Conservation (phyloP, 2,797 vertebrate genomes). For the Avahi laniger region DNA sequence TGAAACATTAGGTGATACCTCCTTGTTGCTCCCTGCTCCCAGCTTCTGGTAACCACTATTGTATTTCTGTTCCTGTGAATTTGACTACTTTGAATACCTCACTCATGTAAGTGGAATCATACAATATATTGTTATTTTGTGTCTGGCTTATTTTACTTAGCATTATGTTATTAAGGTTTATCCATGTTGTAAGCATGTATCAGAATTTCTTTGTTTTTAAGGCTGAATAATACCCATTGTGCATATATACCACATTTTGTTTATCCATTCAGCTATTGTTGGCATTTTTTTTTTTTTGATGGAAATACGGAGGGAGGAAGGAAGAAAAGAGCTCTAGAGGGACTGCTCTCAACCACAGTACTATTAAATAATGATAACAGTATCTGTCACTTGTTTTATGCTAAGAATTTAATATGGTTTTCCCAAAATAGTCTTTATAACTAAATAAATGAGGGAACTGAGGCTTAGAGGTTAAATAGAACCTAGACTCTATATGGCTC, state of each 20-base stretch:
- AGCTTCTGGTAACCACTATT: not conserved
- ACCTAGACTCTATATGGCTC: not conserved
- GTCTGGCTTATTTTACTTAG: not conserved
- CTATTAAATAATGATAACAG: not conserved
- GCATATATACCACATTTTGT: not conserved
- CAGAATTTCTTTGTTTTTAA: slow-evolving; percentile 3
- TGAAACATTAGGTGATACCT: not conserved
- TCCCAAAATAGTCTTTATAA: not conserved
- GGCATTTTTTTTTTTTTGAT: not conserved
- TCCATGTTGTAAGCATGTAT: not conserved
- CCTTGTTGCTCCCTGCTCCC: not conserved
- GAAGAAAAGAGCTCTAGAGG: not conserved
- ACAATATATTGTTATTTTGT: not conserved
- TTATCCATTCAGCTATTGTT: not conserved
- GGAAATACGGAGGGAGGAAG: not conserved
- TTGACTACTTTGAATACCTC: not conserved
- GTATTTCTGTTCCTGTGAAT: not conserved
- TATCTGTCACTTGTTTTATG: not conserved
- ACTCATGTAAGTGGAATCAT: not conserved
- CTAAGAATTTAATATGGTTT: not conserved
- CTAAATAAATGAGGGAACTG: not conserved
- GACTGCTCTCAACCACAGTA: not conserved
- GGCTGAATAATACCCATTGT: not conserved
- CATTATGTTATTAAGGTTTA: not conserved
- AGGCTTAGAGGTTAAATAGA: not conserved